Conservation (phyloP, 2,797 vertebrate species). For the Silurus lanzhouensis region DNA sequence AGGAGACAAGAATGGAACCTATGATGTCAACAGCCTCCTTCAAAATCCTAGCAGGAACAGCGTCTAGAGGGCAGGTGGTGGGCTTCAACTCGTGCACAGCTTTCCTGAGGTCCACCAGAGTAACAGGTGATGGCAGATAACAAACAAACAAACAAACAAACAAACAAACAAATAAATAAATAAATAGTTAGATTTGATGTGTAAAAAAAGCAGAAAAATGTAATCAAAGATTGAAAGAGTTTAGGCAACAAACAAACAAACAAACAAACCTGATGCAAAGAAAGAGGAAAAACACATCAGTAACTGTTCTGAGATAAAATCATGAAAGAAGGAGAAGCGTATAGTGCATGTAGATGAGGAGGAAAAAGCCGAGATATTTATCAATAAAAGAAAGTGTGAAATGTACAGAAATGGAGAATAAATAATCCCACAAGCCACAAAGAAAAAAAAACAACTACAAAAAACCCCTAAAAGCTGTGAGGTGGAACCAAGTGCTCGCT, state of each 20-base stretch:
- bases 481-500: background rate
- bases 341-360: background rate
- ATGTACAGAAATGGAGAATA: background rate
- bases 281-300: background rate
- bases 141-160: no score
- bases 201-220: background rate
- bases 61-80: no score
- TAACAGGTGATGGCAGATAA: no score
- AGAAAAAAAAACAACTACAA: background rate
- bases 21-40: no score
- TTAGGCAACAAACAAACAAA: background rate
- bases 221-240: background rate
- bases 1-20: no score
- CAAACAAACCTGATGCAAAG: background rate
- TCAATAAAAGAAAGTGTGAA: background rate
- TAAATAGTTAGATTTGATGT: background rate
- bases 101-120: no score
- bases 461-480: background rate
- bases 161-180: no score
- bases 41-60: no score
- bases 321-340: background rate
- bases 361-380: background rate
- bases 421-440: background rate
- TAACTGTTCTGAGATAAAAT: no score
- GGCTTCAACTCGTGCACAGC: no score